phyloP scores from a whole-genome alignment of 2,113 vertebrate species.

The Pteruthius melanotis region DNA sequence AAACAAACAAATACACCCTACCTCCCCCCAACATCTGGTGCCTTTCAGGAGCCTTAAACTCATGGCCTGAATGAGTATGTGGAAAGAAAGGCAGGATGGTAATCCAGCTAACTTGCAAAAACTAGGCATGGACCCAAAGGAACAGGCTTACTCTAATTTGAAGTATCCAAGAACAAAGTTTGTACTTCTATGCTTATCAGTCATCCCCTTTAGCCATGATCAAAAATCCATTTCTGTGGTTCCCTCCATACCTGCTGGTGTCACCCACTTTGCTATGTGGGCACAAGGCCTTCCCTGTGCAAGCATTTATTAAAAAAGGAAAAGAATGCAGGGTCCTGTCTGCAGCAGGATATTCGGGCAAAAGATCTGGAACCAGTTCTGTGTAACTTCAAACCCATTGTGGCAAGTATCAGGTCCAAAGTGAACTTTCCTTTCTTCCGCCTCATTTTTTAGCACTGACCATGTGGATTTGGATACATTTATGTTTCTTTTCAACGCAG shows the following conservation, averaged over 20 bases:
- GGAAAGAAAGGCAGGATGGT: neutral
- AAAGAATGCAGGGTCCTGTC: neutral
- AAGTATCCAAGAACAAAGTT: neutral
- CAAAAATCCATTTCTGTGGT: neutral
- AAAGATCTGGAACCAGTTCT: neutral
- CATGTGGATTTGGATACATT: neutral
- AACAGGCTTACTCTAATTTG: neutral
- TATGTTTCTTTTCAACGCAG: neutral
- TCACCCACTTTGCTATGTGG: neutral
- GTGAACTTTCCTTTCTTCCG: neutral
- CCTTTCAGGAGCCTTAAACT: conserved; percentile 14
- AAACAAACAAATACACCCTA: neutral
- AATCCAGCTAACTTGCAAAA: conserved; percentile 3
- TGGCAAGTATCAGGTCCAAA: neutral
- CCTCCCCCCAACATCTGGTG: neutral
- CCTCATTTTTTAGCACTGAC: neutral
- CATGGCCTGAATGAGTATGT: neutral
- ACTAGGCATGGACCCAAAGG: neutral
- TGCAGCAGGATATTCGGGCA: neutral
- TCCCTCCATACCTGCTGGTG: neutral
- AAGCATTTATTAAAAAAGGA: neutral
- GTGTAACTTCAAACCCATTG: neutral
- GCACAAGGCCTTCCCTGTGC: neutral
- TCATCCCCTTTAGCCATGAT: neutral
- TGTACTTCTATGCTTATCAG: neutral